phyloP scores from a whole-genome alignment of 2,113 vertebrate genomes.

The Malurus elegans region DNA sequence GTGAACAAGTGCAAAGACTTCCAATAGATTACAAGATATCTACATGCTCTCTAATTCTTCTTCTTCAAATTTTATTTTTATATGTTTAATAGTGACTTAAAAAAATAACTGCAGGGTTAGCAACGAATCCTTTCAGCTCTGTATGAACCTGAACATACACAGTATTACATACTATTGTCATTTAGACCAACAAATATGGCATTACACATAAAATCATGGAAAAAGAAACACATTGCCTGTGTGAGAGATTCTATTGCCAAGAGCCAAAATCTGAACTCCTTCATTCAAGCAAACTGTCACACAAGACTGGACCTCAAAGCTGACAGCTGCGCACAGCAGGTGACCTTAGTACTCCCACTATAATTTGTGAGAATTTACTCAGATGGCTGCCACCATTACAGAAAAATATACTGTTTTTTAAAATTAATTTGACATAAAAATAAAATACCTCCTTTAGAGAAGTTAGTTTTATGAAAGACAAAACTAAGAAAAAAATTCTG shows the following conservation, averaged over 20 bases:
- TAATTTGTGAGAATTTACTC: not conserved
- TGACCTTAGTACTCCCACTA: not conserved
- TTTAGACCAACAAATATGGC: not conserved
- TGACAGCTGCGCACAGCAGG: not conserved
- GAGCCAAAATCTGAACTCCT: not conserved
- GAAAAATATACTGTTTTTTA: not conserved
- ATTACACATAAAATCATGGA: not conserved
- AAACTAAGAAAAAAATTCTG: not conserved
- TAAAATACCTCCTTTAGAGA: not conserved
- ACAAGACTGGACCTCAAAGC: not conserved
- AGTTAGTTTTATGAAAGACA: not conserved
- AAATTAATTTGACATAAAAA: not conserved
- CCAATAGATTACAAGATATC: accelerated
- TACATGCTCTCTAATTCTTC: not conserved
- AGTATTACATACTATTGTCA: not conserved
- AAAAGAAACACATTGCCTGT: not conserved
- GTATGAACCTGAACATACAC: not conserved
- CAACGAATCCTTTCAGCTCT: not conserved
- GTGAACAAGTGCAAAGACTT: not conserved
- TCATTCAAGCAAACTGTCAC: not conserved
- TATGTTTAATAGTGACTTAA: not conserved
- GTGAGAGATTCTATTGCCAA: not conserved
- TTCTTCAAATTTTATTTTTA: not conserved
- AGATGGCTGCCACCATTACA: not conserved
- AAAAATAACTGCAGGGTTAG: not conserved